Evolutionary conservation across 2,888 invertebrate species (phyloP), one percentile per base, ranked within the genome.

Genomic region (Penaeus monodon): DNA sequence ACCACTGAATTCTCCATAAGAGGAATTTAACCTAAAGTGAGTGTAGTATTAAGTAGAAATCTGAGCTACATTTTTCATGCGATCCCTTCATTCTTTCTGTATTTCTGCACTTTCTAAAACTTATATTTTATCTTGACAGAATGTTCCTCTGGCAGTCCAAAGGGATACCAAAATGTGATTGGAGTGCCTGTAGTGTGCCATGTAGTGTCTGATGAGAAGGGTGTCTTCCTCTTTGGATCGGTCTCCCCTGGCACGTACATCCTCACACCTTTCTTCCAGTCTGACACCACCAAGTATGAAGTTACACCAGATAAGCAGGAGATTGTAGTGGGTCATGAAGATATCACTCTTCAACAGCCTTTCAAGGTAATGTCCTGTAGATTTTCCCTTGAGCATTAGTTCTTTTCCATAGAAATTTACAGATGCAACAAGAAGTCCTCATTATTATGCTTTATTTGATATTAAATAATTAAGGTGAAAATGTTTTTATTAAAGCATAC

Each of bases 241-340:
- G 94, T 99, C 1, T 95, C 97, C 0, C 95, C 96, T 24, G 98
- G 98, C 8, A 94, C 95, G 88, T 99, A 98, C 92, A 93, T 94
- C 79, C 92, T 98, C 29, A 92, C 95, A 66, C 96, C 96, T 1
- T 94, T 95, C 91, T 95, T 96, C 93, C 92, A 94, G 92, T 93
- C 94, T 91, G 93, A 94, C 22, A 93, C 94, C 68, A 94, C 97
- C 27, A 95, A 94, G 91, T 95, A 96, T 91, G 96, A 97, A 92
- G 95, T 98, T 63, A 94, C 94, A 89, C 98, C 98, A 0, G 93
- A 94, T 2, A 93, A 93, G 86, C 92, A 97, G 22, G 93, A 95
- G 0, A 95, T 98, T 91, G 94, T 93, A 91, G 95, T 98, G 1
- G 92, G 92, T 63, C 95, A 96, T 92, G 94, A 95, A 80, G 95